A percentile compares a stretch with the other conserved stretches of the same genome.
phyloP scores from a whole-genome alignment of 2,888 invertebrate species.

The Metopia argyrocephala region DNA sequence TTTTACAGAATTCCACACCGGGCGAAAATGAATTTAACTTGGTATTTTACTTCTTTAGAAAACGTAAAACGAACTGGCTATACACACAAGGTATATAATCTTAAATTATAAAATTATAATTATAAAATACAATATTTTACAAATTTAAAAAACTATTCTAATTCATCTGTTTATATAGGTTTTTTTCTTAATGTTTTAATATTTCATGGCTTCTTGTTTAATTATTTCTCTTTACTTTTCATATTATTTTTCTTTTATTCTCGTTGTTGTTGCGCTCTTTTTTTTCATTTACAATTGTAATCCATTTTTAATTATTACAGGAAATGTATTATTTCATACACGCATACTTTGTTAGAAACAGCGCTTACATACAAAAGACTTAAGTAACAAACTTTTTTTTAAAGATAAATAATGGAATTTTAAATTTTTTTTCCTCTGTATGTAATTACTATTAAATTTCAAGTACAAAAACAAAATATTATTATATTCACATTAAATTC shows the following conservation, averaged over 20 bases:
- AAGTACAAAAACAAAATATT: constrained; percentile 29
- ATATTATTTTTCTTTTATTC: neutral
- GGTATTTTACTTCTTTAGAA: too few relatives aligned
- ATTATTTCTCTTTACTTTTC: too few relatives aligned
- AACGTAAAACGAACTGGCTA: too few relatives aligned
- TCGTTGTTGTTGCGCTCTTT: neutral
- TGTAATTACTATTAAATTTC: constrained; percentile 36
- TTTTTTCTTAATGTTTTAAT: too few relatives aligned
- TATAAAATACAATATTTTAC: too few relatives aligned
- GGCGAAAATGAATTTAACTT: too few relatives aligned
- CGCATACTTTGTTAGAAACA: constrained; percentile 22
- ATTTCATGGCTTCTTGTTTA: too few relatives aligned
- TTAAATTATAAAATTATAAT: too few relatives aligned
- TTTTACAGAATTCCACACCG: too few relatives aligned
- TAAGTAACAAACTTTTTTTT: constrained; percentile 39
- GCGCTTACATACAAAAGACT: constrained; percentile 51
- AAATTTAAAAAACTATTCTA: too few relatives aligned
- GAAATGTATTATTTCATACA: constrained; percentile 60
- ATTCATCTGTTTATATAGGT: too few relatives aligned
- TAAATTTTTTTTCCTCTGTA: neutral
- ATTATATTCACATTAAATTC: constrained; percentile 32
- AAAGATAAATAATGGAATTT: neutral
- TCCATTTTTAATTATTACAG: constrained; percentile 63
- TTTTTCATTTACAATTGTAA: constrained; percentile 44
- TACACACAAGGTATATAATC: too few relatives aligned